A percentile compares a stretch with the other conserved stretches of the same genome.
These are phyloP conservation scores for Cnemophilus loriae DNA, from an alignment of 2,113 vertebrate genomes.

Conservation along the genomic window DNA sequence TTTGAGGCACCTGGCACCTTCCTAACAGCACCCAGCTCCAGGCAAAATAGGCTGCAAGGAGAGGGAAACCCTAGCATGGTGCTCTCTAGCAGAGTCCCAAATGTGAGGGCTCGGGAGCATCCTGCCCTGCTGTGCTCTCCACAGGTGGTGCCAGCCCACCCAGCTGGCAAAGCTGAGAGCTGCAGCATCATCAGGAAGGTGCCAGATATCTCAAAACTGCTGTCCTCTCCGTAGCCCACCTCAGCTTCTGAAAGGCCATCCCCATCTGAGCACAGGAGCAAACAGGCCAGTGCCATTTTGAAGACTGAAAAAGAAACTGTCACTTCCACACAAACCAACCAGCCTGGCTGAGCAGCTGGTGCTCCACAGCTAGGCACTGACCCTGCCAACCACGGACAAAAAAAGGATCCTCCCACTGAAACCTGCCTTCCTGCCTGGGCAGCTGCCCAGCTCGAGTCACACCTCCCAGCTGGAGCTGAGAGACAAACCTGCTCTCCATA, in stretches of 20 bases:
- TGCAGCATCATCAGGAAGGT: neutral
- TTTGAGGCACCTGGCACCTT: neutral
- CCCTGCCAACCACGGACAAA: rapidly evolving
- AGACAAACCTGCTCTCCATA: neutral
- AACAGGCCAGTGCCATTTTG: neutral
- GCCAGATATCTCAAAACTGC: neutral
- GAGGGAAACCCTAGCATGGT: neutral
- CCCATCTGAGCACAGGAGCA: neutral
- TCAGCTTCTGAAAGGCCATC: neutral
- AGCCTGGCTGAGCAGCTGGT: neutral
- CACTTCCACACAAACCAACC: neutral
- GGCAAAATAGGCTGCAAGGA: neutral
- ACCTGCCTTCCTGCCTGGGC: neutral
- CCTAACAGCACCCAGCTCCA: neutral
- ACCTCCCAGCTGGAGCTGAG: neutral
- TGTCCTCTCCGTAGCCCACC: neutral
- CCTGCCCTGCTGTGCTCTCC: neutral
- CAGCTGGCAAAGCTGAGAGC: neutral
- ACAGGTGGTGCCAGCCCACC: neutral
- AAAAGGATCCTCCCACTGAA: neutral
- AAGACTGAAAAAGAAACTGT: neutral
- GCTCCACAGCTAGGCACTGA: rapidly evolving
- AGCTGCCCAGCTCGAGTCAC: neutral
- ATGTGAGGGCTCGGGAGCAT: neutral
- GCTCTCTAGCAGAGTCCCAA: neutral